Evolutionary conservation across 2,113 vertebrate species (phyloP).

Genomic region (Nasalis larvatus): DNA sequence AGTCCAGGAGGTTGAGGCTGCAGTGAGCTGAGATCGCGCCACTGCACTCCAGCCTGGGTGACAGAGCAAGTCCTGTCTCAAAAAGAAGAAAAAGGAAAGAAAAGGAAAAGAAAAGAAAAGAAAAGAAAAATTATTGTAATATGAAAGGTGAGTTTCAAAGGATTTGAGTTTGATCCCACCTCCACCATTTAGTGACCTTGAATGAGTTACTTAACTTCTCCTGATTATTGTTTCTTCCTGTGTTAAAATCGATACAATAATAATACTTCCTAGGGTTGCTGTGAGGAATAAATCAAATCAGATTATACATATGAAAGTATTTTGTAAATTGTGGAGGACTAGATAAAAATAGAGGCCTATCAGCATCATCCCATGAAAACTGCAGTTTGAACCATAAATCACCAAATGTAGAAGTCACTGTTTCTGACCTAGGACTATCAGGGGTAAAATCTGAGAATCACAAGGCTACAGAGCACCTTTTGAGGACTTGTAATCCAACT

Average conservation of each 20-base stretch:
- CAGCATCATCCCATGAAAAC: not conserved
- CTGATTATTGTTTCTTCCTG: not conserved
- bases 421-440: not conserved
- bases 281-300: not conserved
- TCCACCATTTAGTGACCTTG: not conserved
- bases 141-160: not conserved
- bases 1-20: no score
- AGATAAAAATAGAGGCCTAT: slow-evolving; percentile 5
- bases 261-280: not conserved
- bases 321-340: not conserved
- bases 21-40: no score
- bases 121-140: not conserved
- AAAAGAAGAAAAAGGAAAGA: no score
- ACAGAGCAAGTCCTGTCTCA: no score
- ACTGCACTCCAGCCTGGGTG: no score
- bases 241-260: not conserved
- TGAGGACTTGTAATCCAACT: not conserved
- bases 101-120: no score
- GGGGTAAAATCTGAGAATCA: slow-evolving; percentile 44
- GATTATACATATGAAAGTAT: not conserved
- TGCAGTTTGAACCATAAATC: not conserved
- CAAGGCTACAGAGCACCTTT: not conserved
- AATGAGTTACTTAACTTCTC: not conserved
- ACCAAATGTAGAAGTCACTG: not conserved
- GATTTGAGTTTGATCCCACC: not conserved